Evolutionary conservation across 1,140 invertebrate species (phyloP).

Genomic region (Bombus breviceps): DNA sequence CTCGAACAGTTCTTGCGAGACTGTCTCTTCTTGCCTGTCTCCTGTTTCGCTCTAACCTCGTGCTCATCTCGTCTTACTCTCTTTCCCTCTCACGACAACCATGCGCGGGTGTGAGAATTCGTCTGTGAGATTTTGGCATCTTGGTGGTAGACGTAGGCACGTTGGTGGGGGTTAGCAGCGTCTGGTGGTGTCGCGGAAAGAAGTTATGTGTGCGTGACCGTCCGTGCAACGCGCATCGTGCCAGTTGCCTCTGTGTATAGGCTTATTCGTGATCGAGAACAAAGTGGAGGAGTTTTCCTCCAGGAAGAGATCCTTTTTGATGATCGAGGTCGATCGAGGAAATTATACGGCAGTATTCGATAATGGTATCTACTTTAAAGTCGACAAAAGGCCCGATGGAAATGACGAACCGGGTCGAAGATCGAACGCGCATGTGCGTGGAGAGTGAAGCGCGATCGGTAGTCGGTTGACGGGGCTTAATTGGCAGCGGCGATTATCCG

Average conservation of each 20-base stretch:
- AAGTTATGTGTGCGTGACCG: conserved; percentile 20
- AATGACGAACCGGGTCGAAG: conserved; percentile 4
- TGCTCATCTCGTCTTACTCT: background rate
- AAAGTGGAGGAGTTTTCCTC: background rate
- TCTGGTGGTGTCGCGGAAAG: conserved; percentile 39
- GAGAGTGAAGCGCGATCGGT: background rate
- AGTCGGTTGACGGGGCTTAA: conserved; percentile 14
- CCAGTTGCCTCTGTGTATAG: background rate
- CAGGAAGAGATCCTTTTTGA: conserved; percentile 19
- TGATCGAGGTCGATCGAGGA: conserved; percentile 7
- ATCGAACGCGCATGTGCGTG: background rate
- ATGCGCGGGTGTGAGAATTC: conserved; percentile 64
- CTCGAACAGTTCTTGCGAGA: conserved; percentile 13
- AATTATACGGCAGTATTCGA: background rate
- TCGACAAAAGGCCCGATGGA: background rate
- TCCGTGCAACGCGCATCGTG: conserved; percentile 22
- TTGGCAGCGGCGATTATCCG: conserved; percentile 44
- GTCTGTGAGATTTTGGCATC: conserved; percentile 53
- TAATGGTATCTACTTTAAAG: background rate
- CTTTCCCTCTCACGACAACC: conserved; percentile 1
- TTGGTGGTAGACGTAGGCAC: background rate
- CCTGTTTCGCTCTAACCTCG: background rate
- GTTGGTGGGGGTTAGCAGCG: conserved; percentile 21
- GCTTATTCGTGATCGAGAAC: conserved; percentile 36
- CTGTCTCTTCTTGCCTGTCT: background rate